Percentiles rank a stretch among this genome's conserved stretches.
Evolutionary conservation across 2,888 invertebrate genomes (phyloP).

Genomic region (Callyntrura sp.): DNA sequence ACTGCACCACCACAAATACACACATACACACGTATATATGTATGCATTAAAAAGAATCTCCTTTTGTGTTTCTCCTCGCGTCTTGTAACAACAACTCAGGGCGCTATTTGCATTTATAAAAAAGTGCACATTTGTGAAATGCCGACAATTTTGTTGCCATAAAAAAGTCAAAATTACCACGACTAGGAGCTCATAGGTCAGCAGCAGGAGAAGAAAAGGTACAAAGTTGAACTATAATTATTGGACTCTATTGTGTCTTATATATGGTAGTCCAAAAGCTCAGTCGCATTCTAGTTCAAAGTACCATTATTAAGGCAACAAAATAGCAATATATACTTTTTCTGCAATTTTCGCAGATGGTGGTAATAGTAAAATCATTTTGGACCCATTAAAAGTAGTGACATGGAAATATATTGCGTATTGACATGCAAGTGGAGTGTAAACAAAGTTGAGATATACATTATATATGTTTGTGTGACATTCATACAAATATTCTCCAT

Average conservation of each 20-base stretch:
- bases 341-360: not conserved
- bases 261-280: not conserved
- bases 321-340: not conserved
- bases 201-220: not conserved
- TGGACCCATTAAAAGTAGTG: not conserved
- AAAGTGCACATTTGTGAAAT: conserved; percentile 1
- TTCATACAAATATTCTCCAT: too few relatives aligned
- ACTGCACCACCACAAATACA: conserved; percentile 49
- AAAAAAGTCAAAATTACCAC: conserved; percentile 28
- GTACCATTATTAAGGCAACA: not conserved
- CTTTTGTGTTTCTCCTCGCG: conserved; percentile 3
- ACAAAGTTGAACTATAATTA: conserved; percentile 5
- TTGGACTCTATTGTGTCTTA: not conserved
- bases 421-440: not conserved
- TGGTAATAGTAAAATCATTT: not conserved
- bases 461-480: too few relatives aligned
- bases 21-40: not conserved
- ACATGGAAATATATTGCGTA: not conserved
- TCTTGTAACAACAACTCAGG: not conserved
- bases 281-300: not conserved
- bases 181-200: not conserved
- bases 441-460: not conserved
- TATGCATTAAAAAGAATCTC: conserved; percentile 14
- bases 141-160: not conserved
- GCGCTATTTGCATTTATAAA: not conserved